These are phyloP conservation scores for Mythimna pallens DNA, from an alignment of 2,888 invertebrate genomes.

Conservation along the genomic window DNA sequence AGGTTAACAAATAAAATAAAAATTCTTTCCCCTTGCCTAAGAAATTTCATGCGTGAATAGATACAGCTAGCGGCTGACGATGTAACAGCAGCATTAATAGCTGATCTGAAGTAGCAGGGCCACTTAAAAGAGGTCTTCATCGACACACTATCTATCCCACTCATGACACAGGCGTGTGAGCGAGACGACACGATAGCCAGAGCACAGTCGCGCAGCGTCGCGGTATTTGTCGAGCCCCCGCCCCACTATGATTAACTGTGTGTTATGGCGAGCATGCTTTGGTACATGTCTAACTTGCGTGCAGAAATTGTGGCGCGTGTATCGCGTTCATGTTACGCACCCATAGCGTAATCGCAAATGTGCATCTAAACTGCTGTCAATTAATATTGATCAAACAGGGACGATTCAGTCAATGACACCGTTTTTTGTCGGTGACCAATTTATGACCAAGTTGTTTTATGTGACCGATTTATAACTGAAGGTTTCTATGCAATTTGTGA, in stretches of 20 bases:
- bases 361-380: conserved; percentile 40
- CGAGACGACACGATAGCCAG: conserved; percentile 64
- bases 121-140: neutral
- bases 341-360: conserved; percentile 20
- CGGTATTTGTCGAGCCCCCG: conserved; percentile 68
- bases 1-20: neutral
- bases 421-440: neutral
- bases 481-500: too few species aligned
- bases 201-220: conserved; percentile 66
- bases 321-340: conserved; percentile 31
- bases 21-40: neutral
- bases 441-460: neutral
- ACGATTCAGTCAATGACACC: neutral
- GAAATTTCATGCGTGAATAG: neutral
- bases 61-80: neutral
- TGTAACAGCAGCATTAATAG: neutral
- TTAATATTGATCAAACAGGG: neutral
- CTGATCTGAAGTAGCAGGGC: neutral
- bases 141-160: conserved; percentile 20
- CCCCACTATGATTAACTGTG: conserved; percentile 79
- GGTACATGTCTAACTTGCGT: conserved; percentile 83
- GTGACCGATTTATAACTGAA: neutral
- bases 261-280: conserved; percentile 87
- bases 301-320: conserved; percentile 61
- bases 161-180: conserved; percentile 60